phyloP scores from a whole-genome alignment of 2,888 invertebrate genomes.

The Tetheella fluctuosa region DNA sequence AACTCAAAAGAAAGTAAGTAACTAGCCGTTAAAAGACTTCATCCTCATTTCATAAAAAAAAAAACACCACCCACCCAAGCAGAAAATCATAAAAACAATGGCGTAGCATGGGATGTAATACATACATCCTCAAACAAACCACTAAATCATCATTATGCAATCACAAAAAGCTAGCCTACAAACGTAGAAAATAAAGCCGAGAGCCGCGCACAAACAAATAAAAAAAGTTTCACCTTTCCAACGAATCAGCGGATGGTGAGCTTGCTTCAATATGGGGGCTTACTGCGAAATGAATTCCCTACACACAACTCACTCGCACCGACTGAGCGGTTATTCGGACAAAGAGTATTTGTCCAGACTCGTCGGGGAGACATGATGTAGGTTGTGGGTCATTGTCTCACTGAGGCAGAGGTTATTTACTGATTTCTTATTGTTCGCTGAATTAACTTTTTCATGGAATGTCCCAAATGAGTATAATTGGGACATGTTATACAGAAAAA shows the following conservation, averaged over 20 bases:
- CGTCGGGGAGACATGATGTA: neutral
- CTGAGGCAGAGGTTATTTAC: neutral
- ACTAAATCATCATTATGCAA: conserved; percentile 13
- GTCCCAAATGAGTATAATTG: too few species aligned
- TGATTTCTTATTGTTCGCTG: too few species aligned
- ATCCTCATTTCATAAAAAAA: neutral
- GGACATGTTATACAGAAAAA: too few species aligned
- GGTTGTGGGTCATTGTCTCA: conserved; percentile 6
- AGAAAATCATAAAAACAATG: conserved; percentile 3
- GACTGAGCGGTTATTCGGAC: neutral
- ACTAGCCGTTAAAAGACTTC: neutral
- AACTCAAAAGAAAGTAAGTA: neutral
- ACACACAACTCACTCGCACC: conserved; percentile 12
- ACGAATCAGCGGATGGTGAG: conserved; percentile 22
- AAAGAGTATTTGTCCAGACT: conserved; percentile 10
- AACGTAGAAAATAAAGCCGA: conserved; percentile 19
- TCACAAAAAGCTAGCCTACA: conserved; percentile 12
- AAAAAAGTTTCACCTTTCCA: conserved; percentile 26
- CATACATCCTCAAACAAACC: neutral
- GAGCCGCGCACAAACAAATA: conserved; percentile 16
- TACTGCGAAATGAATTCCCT: conserved; percentile 29
- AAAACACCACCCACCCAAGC: neutral
- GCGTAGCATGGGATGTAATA: neutral
- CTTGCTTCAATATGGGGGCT: conserved; percentile 29
- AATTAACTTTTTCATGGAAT: too few species aligned